These are phyloP conservation scores for Lepus timidus DNA, from an alignment of 2,113 vertebrate genomes.

Conservation along the genomic window DNA sequence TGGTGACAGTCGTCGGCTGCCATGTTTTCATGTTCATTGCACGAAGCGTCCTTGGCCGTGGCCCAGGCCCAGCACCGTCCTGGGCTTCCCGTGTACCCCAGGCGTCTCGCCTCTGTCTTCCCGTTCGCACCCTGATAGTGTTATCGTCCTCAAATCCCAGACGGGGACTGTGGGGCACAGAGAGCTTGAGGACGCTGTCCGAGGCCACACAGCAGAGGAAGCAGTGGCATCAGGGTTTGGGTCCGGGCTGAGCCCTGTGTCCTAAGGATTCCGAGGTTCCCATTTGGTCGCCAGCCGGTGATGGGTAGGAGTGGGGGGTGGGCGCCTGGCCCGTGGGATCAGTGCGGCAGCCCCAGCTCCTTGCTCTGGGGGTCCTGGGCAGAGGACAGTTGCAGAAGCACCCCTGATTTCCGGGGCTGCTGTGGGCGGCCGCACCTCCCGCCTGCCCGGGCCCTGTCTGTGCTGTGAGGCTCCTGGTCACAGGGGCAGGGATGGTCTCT, in stretches of 20 bases:
- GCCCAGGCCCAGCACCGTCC: not conserved
- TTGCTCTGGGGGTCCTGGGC: not conserved
- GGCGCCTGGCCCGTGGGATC: accelerated
- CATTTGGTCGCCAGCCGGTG: not conserved
- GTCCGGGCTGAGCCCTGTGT: not conserved
- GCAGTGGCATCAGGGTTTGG: not conserved
- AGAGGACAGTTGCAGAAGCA: not conserved
- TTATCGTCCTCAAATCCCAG: slow-evolving; percentile 12
- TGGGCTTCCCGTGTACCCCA: not conserved
- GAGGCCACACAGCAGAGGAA: not conserved
- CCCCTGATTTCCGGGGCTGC: no score
- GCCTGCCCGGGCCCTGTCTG: not conserved
- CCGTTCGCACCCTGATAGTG: not conserved
- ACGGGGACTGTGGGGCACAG: not conserved
- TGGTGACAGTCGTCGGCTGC: not conserved
- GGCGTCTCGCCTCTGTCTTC: not conserved
- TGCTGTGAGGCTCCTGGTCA: not conserved
- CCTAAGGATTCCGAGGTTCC: slow-evolving; percentile 14
- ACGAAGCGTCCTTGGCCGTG: not conserved
- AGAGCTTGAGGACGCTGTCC: not conserved
- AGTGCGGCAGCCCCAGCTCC: not conserved
- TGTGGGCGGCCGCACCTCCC: not conserved
- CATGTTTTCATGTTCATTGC: not conserved
- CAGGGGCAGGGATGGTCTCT: accelerated
- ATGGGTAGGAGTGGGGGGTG: not conserved